Evolutionary conservation across 2,797 vertebrate genomes (phyloP), one percentile per base, ranked within the genome.

Genomic region (Leucoraja ocellata): DNA sequence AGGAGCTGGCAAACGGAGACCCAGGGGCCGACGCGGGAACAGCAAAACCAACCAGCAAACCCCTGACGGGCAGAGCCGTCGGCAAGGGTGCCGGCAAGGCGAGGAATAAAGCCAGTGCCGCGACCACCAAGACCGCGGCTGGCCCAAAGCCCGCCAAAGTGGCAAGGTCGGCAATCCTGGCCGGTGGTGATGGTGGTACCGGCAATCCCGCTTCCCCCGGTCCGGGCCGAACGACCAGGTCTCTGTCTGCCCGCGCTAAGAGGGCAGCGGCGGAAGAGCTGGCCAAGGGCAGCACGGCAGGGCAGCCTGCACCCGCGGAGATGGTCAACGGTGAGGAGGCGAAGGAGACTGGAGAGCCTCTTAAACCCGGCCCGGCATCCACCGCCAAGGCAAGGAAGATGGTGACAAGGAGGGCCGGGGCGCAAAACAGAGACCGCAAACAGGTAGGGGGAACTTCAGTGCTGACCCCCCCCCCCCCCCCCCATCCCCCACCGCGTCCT

Each of bases 171-270:
- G 54, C 46, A 54, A 5, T 4, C 46, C 4, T 54, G 46, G 46
- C 46, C 46, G 4, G 25, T 21, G 13, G 1, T 2, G 68, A 71
- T 18, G 4, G 25, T 25, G 58, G 5, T 0, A 6, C 28, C 14
- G 3, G n/a, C n/a, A 32, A n/a, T 6, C 14, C 61, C 1, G 7
- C 61, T 18, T 1, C 63, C 0, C 2, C 0, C 0, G 36, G 16
- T 23, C 13, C 0, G 36, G 14, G 63, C 14, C 36, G 21, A 13
- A n/a, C 61, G 25, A 68, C 61, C 16, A 68, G 61, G n/a, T 61
- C 81, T 5, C 54, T 13, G 0, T 88, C 84, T 36, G n/a, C 61
- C 18, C 8, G 16, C 16, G 10, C 8, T 88, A 68, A 4, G 3
- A 88, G 68, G 68, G 68, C 14, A 7, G 9, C 61, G 0, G 14